A percentile compares a stretch with the other conserved stretches of the same genome.
Evolutionary conservation across 2,888 invertebrate species (phyloP).

Genomic region (Watsonalla cultraria): DNA sequence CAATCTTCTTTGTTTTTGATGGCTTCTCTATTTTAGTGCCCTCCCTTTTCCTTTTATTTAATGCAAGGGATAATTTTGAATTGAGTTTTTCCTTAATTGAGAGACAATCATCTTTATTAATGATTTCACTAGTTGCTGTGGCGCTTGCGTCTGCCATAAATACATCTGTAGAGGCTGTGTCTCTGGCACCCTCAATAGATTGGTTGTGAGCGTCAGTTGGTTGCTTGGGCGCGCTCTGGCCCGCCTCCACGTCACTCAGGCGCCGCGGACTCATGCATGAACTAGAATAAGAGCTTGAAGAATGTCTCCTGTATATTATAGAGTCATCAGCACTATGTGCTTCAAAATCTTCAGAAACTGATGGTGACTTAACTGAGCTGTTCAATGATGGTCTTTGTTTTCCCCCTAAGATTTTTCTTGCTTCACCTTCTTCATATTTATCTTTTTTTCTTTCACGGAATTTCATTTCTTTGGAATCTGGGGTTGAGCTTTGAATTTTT

Average conservation of each 20-base stretch:
- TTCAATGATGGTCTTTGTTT: constrained; percentile 59
- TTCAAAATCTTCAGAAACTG: constrained; percentile 81
- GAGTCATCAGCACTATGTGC: constrained; percentile 85
- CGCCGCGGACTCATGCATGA: constrained; percentile 82
- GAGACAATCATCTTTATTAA: constrained; percentile 65
- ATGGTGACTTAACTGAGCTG: constrained; percentile 71
- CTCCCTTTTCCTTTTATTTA: constrained; percentile 68
- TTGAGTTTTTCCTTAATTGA: constrained; percentile 69
- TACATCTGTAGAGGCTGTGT: constrained; percentile 19
- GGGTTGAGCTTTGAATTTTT: constrained; percentile 76
- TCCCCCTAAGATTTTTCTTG: constrained; percentile 51
- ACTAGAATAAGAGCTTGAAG: constrained; percentile 89
- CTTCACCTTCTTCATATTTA: constrained; percentile 55
- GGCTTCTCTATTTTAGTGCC: constrained; percentile 53
- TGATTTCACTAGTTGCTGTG: constrained; percentile 38
- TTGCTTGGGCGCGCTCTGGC: constrained; percentile 25
- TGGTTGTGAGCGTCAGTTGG: constrained; percentile 19
- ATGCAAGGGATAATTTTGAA: constrained; percentile 61
- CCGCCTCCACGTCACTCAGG: constrained; percentile 71
- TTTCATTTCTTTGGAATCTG: constrained; percentile 63
- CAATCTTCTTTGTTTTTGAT: constrained; percentile 49
- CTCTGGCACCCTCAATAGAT: constrained; percentile 8
- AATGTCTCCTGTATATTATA: constrained; percentile 88
- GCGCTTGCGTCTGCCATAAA: constrained; percentile 36
- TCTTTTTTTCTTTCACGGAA: constrained; percentile 76